phyloP scores from a whole-genome alignment of 1,140 invertebrate genomes.

The Heterodera carotae region DNA sequence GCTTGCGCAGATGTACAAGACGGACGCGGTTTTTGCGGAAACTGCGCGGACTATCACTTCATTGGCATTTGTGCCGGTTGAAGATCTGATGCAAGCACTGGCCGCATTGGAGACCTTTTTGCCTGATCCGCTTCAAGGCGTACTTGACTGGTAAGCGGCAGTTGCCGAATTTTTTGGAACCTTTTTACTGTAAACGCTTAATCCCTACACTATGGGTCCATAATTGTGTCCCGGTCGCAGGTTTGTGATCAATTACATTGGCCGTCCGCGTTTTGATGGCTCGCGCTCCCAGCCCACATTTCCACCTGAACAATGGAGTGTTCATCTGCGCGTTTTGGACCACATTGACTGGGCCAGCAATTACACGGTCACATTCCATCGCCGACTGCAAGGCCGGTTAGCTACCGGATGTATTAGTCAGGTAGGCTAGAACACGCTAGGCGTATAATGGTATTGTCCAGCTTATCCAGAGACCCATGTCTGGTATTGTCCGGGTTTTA shows the following conservation, averaged over 20 bases:
- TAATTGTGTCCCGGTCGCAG: background rate
- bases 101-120: conserved; percentile 18
- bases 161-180: too few relatives aligned
- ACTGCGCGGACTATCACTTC: conserved; percentile 16
- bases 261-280: conserved; percentile 22
- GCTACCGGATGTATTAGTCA: background rate
- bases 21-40: conserved; percentile 21
- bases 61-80: conserved; percentile 13
- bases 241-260: conserved; percentile 23
- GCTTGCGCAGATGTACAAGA: conserved; percentile 24
- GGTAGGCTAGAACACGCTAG: background rate
- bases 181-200: too few relatives aligned
- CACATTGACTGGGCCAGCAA: conserved; percentile 1
- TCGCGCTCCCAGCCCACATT: conserved; percentile 13
- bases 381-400: conserved; percentile 6
- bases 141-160: conserved; percentile 26
- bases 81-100: conserved; percentile 11
- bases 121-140: conserved; percentile 3
- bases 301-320: conserved; percentile 24
- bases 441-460: too few relatives aligned
- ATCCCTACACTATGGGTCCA: too few relatives aligned
- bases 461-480: too few relatives aligned
- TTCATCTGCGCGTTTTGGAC: conserved; percentile 12
- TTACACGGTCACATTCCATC: conserved; percentile 9
- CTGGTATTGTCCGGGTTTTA: too few relatives aligned